These are phyloP conservation scores for Drosophila lutescens DNA, from an alignment of 2,888 invertebrate genomes.

Conservation along the genomic window DNA sequence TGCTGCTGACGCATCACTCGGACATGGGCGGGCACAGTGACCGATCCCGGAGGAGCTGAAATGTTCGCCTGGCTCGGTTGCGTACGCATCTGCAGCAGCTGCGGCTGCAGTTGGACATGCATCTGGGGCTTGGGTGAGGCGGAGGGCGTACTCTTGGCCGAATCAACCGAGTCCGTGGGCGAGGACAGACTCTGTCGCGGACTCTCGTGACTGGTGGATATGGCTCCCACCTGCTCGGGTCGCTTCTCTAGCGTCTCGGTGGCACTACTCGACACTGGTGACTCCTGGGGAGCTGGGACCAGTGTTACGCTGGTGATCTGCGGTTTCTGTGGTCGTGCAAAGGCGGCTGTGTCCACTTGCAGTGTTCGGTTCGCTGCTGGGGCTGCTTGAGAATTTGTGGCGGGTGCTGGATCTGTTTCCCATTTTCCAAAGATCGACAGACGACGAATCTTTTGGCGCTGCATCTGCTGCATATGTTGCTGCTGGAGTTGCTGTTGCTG, in stretches of 20 bases:
- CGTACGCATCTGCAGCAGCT: slow-evolving; percentile 43
- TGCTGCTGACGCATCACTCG: slow-evolving; percentile 62
- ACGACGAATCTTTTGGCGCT: slow-evolving; percentile 76
- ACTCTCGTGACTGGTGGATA: slow-evolving; percentile 92
- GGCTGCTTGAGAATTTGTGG: not conserved
- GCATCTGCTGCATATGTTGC: slow-evolving; percentile 64
- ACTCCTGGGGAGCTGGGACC: slow-evolving; percentile 84
- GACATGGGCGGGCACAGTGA: slow-evolving; percentile 47
- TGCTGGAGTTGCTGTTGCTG: slow-evolving; percentile 46
- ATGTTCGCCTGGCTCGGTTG: slow-evolving; percentile 65
- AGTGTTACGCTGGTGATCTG: slow-evolving; percentile 78
- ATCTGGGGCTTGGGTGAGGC: slow-evolving; percentile 84
- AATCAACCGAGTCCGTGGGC: slow-evolving; percentile 85
- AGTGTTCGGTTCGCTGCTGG: slow-evolving; percentile 38
- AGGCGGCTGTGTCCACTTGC: slow-evolving; percentile 59
- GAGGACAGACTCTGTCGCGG: slow-evolving; percentile 87
- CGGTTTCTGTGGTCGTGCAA: slow-evolving; percentile 66
- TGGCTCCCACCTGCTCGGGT: slow-evolving; percentile 93
- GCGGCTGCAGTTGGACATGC: slow-evolving; percentile 55
- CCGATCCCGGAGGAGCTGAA: slow-evolving; percentile 18
- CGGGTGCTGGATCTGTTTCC: slow-evolving; percentile 42
- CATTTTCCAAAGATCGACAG: slow-evolving; percentile 61
- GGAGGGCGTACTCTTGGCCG: slow-evolving; percentile 60
- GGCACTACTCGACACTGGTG: slow-evolving; percentile 79
- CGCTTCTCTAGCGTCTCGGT: slow-evolving; percentile 84